Evolutionary conservation across 2,888 invertebrate species (phyloP).

Genomic region (Junonia oenone): DNA sequence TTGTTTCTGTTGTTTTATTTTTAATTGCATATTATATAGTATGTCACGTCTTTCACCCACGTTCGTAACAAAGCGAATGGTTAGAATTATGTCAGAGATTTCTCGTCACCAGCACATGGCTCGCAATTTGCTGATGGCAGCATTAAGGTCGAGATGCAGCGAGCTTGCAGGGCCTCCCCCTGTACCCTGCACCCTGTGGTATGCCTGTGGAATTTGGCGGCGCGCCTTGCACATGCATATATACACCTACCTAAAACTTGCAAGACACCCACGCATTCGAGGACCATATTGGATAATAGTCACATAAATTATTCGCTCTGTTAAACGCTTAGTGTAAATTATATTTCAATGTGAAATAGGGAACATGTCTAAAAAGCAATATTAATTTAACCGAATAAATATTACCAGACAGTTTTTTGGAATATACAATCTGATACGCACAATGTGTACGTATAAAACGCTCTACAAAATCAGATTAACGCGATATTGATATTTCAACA

Average conservation of each 20-base stretch:
- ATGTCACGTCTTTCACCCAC: slow-evolving; percentile 45
- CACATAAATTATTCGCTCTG: neutral
- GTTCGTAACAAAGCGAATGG: slow-evolving; percentile 56
- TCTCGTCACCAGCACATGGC: slow-evolving; percentile 72
- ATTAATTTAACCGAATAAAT: neutral
- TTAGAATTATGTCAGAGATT: slow-evolving; percentile 64
- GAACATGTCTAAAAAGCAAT: neutral
- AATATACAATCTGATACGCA: neutral
- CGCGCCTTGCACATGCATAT: slow-evolving; percentile 47
- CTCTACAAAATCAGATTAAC: slow-evolving; percentile 2
- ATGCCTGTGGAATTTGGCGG: slow-evolving; percentile 70
- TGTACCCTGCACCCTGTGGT: slow-evolving; percentile 50
- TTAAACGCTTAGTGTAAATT: neutral
- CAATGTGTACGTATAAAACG: neutral
- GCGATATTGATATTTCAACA: slow-evolving; percentile 7
- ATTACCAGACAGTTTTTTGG: too few species aligned
- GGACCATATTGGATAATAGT: neutral
- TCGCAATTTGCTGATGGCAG: slow-evolving; percentile 76
- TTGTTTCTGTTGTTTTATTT: neutral
- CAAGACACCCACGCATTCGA: neutral
- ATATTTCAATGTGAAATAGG: neutral
- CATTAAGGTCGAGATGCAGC: slow-evolving; percentile 71
- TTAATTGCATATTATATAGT: slow-evolving; percentile 29
- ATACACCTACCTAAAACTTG: slow-evolving; percentile 21
- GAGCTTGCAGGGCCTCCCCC: slow-evolving; percentile 42